Conservation (phyloP, 2,113 vertebrate genomes). For the Barbus barbus region DNA sequence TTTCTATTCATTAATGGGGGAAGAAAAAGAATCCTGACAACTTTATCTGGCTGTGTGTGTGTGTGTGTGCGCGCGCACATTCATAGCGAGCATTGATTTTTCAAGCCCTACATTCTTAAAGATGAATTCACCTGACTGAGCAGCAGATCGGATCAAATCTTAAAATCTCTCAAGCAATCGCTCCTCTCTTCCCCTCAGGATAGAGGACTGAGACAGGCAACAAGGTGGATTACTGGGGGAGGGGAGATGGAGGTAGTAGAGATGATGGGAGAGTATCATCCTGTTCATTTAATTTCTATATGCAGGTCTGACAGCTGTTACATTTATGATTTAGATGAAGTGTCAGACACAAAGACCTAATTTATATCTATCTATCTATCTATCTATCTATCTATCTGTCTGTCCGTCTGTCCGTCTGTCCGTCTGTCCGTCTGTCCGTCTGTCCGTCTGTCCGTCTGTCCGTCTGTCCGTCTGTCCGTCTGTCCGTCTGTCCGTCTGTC, state of each 20-base stretch:
- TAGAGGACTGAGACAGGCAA: slow-evolving; percentile 21
- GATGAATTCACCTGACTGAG: slow-evolving; percentile 39
- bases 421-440: no score
- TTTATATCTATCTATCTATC: not conserved
- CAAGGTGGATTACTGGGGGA: slow-evolving; percentile 9
- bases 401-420: no score
- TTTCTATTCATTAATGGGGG: not conserved
- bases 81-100: slow-evolving; percentile 23
- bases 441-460: no score
- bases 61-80: not conserved
- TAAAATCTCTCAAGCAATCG: slow-evolving; percentile 45
- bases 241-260: not conserved
- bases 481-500: no score
- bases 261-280: not conserved
- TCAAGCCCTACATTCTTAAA: slow-evolving; percentile 30
- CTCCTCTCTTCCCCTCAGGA: slow-evolving; percentile 31
- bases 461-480: no score
- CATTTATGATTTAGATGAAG: not conserved
- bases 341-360: not conserved
- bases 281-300: not conserved
- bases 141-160: slow-evolving; percentile 46
- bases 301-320: not conserved
- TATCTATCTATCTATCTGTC: no score
- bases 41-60: not conserved
- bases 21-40: not conserved